Conservation (phyloP, 2,888 invertebrate genomes). For the Norana najaformis region DNA sequence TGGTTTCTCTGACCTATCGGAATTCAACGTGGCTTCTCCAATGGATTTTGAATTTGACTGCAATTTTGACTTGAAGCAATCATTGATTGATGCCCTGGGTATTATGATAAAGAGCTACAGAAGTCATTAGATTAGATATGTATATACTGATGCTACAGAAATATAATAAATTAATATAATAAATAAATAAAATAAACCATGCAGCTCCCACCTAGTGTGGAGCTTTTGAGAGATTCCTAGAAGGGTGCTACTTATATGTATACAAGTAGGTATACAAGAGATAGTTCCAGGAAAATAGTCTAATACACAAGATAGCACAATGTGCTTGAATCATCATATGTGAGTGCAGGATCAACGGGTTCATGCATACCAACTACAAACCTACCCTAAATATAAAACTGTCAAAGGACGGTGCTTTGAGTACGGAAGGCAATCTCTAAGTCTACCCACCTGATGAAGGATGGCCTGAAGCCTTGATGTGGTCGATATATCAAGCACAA, state of each 20-base stretch:
- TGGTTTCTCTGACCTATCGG: no score
- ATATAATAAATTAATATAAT: no score
- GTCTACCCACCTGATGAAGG: constrained; percentile 53
- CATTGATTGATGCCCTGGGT: no score
- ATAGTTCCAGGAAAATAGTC: no score
- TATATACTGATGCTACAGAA: neutral
- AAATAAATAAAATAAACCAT: neutral
- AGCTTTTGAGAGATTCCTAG: no score
- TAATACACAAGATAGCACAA: neutral
- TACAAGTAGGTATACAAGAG: no score
- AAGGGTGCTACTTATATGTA: neutral
- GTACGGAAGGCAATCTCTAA: neutral
- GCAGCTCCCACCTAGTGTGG: neutral
- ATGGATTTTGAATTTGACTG: no score
- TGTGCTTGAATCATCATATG: no score
- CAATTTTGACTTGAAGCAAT: no score
- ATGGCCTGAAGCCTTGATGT: constrained; percentile 35
- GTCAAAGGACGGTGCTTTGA: neutral
- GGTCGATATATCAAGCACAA: constrained; percentile 43
- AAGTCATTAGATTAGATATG: no score
- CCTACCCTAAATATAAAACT: neutral
- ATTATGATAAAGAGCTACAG: no score
- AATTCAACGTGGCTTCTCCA: no score
- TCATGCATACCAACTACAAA: neutral
- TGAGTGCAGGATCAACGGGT: neutral